Percentiles rank a stretch among this genome's conserved stretches.
These are phyloP conservation scores for Dioctria rufipes DNA, from an alignment of 2,888 invertebrate species.

Conservation along the genomic window DNA sequence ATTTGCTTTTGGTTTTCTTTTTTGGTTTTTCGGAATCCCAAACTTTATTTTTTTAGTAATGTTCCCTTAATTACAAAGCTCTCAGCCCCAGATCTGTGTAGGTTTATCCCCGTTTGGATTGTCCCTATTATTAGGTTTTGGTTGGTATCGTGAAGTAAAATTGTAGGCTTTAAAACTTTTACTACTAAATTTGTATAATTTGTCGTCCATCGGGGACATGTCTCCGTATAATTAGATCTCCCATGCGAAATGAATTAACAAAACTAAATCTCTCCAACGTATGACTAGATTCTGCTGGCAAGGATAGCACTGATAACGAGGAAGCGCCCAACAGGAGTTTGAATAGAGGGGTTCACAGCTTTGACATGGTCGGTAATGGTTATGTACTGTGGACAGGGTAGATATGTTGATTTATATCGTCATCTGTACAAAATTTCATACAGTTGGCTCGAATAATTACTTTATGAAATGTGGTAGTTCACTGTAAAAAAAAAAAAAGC, in stretches of 20 bases:
- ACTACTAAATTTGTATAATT: conserved; percentile 57
- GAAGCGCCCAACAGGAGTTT: not conserved
- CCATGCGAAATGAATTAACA: conserved; percentile 53
- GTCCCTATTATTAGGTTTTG: not conserved
- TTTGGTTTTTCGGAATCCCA: too few species aligned
- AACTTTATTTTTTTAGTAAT: not conserved
- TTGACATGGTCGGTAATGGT: conserved; percentile 41
- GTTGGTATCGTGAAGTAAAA: not conserved
- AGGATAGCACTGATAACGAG: conserved; percentile 30
- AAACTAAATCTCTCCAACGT: conserved; percentile 49
- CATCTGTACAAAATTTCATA: conserved; percentile 52
- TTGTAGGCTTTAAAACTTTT: conserved; percentile 39
- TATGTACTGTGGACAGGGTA: conserved; percentile 37
- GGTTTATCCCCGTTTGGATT: not conserved
- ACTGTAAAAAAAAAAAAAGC: conserved; percentile 10
- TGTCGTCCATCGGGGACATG: conserved; percentile 57
- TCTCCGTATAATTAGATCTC: conserved; percentile 58
- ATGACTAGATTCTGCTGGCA: not conserved
- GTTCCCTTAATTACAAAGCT: not conserved
- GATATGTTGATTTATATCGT: conserved; percentile 57
- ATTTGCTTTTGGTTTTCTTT: not conserved
- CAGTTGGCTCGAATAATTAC: conserved; percentile 53
- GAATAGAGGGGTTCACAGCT: not conserved
- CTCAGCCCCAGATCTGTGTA: not conserved
- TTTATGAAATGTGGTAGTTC: conserved; percentile 47